Conservation (phyloP, 2,888 invertebrate species). For the Drosophila mimetica region DNA sequence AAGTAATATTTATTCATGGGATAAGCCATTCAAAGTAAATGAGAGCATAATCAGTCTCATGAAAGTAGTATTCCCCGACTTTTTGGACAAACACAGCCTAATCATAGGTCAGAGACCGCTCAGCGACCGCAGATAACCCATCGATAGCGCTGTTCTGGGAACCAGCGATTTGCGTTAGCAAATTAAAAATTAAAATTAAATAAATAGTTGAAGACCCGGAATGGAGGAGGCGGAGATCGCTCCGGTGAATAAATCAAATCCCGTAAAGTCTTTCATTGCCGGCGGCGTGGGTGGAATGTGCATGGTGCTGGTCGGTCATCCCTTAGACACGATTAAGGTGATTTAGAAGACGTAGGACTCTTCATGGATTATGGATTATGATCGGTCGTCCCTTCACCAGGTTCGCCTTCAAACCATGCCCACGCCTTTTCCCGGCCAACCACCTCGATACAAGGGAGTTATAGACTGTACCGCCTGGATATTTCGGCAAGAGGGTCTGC, state of each 20-base stretch:
- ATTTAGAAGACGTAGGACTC: slow-evolving; percentile 42
- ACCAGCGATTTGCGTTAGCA: too few species aligned
- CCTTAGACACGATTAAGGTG: slow-evolving; percentile 97
- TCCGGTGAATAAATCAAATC: slow-evolving; percentile 86
- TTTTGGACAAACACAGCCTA: too few species aligned
- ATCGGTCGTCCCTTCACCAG: slow-evolving; percentile 84
- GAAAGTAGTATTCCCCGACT: too few species aligned
- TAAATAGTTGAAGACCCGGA: slow-evolving; percentile 39
- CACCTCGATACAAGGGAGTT: slow-evolving; percentile 93
- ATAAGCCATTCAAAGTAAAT: too few species aligned
- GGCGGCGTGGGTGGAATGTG: slow-evolving; percentile 99
- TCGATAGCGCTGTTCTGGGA: too few species aligned
- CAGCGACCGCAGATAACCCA: too few species aligned
- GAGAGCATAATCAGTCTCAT: too few species aligned
- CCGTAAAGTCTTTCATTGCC: slow-evolving; percentile 96
- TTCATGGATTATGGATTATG: too few species aligned
- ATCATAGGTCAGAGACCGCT: too few species aligned
- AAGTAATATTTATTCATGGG: too few species aligned
- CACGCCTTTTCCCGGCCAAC: slow-evolving; percentile 89
- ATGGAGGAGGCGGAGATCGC: slow-evolving; percentile 17
- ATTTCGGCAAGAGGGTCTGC: slow-evolving; percentile 93
- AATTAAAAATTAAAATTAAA: too few species aligned
- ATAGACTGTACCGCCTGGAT: slow-evolving; percentile 97
- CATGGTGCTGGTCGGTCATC: slow-evolving; percentile 97
- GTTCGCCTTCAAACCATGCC: slow-evolving; percentile 99